Base-by-base conservation (phyloP, 1,140 invertebrate genomes). In the Pseudomyrmex gracilis region DNA sequence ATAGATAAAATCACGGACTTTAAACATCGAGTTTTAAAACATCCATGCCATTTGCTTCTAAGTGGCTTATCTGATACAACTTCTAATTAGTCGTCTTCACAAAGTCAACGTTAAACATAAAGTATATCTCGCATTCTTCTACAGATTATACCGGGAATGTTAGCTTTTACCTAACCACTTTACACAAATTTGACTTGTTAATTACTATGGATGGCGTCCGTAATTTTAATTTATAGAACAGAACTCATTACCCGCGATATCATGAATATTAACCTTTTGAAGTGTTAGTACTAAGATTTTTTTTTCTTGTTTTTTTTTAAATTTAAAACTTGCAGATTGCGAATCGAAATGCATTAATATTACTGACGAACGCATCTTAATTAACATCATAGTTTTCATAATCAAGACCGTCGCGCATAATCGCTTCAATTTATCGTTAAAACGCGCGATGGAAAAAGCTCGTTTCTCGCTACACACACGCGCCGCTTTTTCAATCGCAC, bases 51-150 rank as follows among this genome's bases (percentile, higher is more conserved):
- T 71, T 60, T 71, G 55, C 53, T 71, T 71, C 43, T 80, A 80
- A 80, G 53, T 67, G 53, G 66, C 53, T 80, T 71, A 80, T 70
- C 34, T 49, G 20, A 78, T 57, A 34, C 13, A 71, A 49, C 76
- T 80, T 70, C 53, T 80, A 80, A 80, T 80, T 80, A 80, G 34
- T 24, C n/a, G 10, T 60, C 22, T 47, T 73, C 12, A 58, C 20
- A 58, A 80, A 80, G 66, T 10, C 20, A 13, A 73, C 53, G 66
- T 22, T 60, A 73, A 66, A 80, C 22, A 71, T 47, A 2, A 80
- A 60, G 34, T 47, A 51, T 49, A 71, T 17, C 7, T 73, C 10
- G 43, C 67, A 80, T 73, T 71, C 60, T 60, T 80, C 49, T 20
- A 13, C 47, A 67, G 13, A 77, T 77, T 43, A 67, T 15, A 66